phyloP scores from a whole-genome alignment of 37 sponge, comb jelly and placozoan species.

The Beroe ovata region DNA sequence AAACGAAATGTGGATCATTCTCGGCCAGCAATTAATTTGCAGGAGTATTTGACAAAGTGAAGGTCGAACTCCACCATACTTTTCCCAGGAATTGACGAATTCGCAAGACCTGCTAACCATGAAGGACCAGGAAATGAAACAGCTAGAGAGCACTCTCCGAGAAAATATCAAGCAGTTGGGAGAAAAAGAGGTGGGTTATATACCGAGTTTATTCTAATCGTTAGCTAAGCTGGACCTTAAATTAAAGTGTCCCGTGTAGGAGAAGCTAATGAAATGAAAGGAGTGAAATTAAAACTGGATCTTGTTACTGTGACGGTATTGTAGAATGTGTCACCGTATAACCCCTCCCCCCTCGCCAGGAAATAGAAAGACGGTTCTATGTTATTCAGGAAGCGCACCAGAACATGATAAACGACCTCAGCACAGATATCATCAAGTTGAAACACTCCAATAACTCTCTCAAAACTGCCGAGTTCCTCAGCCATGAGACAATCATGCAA shows the following conservation, averaged over 20 bases:
- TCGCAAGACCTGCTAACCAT: constrained; percentile 25
- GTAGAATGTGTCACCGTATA: too few species aligned
- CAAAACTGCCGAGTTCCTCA: constrained; percentile 58
- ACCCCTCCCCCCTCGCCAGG: too few species aligned
- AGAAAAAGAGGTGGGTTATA: constrained; percentile 32
- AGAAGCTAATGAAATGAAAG: too few species aligned
- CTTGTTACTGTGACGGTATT: too few species aligned
- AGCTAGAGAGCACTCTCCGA: background rate
- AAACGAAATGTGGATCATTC: background rate
- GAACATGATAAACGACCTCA: constrained; percentile 66
- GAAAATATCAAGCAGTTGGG: constrained; percentile 31
- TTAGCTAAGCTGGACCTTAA: too few species aligned
- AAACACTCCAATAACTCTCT: constrained; percentile 48
- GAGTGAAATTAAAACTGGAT: too few species aligned
- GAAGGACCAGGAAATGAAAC: constrained; percentile 1
- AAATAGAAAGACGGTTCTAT: constrained; percentile 36
- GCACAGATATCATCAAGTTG: constrained; percentile 60
- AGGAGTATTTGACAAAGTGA: background rate
- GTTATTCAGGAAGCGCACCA: constrained; percentile 42
- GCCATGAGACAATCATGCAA: constrained; percentile 64
- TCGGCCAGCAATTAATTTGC: background rate
- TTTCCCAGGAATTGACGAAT: constrained; percentile 35
- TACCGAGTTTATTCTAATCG: too few species aligned
- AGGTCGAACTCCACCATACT: too few species aligned
- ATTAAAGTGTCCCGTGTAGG: too few species aligned